phyloP scores from a whole-genome alignment of 2,797 vertebrate species.

The Paratrypauchen microcephalus region DNA sequence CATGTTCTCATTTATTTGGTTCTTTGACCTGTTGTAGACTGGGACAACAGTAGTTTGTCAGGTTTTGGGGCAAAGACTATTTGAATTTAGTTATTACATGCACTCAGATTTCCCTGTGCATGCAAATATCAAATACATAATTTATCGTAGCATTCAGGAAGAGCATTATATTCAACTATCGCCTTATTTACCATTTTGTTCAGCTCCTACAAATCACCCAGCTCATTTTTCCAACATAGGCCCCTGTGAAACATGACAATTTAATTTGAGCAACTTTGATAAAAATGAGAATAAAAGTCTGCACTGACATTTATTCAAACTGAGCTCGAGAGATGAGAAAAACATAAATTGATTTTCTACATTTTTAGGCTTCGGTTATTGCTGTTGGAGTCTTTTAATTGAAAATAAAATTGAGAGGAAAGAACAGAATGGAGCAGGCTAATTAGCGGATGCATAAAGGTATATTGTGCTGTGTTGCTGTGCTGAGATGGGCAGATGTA shows the following conservation, averaged over 20 bases:
- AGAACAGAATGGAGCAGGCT: constrained; percentile 20
- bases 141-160: constrained; percentile 4
- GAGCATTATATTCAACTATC: constrained; percentile 15
- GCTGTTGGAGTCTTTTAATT: constrained; percentile 28
- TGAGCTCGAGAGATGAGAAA: constrained; percentile 49
- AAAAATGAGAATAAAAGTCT: constrained; percentile 39
- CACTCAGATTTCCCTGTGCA: no score
- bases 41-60: background rate
- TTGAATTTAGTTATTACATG: no score
- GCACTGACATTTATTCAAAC: constrained; percentile 48
- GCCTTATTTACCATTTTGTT: constrained; percentile 3
- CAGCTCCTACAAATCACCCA: constrained; percentile 21
- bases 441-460: constrained; percentile 23
- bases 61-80: no score
- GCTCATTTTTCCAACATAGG: constrained; percentile 35
- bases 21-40: no score
- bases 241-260: constrained; percentile 57
- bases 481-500: constrained; percentile 2
- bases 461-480: constrained; percentile 8
- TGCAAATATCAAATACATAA: constrained; percentile 2
- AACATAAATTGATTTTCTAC: constrained; percentile 41
- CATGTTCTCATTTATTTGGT: no score
- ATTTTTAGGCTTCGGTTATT: constrained; percentile 36
- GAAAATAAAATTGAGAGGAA: constrained; percentile 22
- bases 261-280: constrained; percentile 56